Evolutionary conservation across 2,797 vertebrate species (phyloP).

Genomic region (Sebastes kiyomatsui): DNA sequence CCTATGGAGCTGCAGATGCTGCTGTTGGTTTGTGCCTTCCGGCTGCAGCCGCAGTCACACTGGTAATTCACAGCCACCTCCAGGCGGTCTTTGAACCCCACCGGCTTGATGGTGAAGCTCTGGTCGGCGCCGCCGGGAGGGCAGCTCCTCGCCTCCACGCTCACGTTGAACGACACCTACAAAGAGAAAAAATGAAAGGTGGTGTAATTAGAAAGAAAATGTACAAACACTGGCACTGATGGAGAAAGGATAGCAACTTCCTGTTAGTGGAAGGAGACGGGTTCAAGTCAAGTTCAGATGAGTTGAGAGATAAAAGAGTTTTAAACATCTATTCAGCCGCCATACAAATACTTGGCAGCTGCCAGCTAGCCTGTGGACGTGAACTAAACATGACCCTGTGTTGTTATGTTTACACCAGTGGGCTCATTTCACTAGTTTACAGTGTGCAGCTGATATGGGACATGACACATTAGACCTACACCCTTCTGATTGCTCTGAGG

Average conservation of each 20-base stretch:
- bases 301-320: not conserved
- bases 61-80: constrained; percentile 87
- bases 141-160: constrained; percentile 89
- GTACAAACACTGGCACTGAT: not conserved
- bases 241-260: not conserved
- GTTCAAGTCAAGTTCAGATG: constrained; percentile 8
- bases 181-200: not conserved
- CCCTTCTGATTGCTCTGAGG: constrained; percentile 62
- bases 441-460: constrained; percentile 26
- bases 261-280: not conserved
- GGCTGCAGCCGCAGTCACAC: constrained; percentile 89
- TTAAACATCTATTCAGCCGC: not conserved
- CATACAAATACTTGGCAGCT: not conserved
- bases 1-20: constrained; percentile 87
- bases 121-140: constrained; percentile 73
- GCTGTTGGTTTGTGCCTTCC: constrained; percentile 76
- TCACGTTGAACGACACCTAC: constrained; percentile 94
- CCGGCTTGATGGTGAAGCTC: constrained; percentile 91
- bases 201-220: not conserved
- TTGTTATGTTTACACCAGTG: constrained; percentile 18
- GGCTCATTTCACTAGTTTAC: constrained; percentile 6
- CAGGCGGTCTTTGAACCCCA: constrained; percentile 94
- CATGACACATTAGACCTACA: constrained; percentile 42
- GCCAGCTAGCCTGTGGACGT: not conserved
- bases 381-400: constrained; percentile 41